phyloP scores from a whole-genome alignment of 2,888 invertebrate genomes.

The Hesperia comma region DNA sequence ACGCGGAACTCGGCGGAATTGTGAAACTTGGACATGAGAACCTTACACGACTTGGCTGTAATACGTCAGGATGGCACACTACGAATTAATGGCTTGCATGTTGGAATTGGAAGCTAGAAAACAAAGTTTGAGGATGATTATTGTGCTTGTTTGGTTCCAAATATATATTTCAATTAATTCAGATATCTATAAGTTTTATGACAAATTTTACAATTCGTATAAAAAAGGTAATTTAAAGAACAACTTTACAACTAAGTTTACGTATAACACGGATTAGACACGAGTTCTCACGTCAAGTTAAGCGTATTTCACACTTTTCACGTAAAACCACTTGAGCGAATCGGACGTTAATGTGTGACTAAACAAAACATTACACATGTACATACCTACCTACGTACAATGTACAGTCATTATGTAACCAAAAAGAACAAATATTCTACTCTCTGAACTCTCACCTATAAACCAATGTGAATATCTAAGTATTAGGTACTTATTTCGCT shows the following conservation, averaged over 20 bases:
- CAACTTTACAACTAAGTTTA: not conserved
- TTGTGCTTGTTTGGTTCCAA: too few species aligned
- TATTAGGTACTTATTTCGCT: too few species aligned
- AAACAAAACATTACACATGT: not conserved
- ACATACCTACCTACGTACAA: too few species aligned
- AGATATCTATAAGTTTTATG: too few species aligned
- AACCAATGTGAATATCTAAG: too few species aligned
- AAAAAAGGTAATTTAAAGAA: not conserved
- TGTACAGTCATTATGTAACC: not conserved
- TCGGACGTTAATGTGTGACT: constrained; percentile 1
- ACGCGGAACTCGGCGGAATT: constrained; percentile 34
- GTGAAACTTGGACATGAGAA: constrained; percentile 47
- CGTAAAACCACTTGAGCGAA: constrained; percentile 15
- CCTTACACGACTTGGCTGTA: constrained; percentile 53
- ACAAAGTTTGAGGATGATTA: too few species aligned
- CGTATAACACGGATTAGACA: constrained; percentile 16
- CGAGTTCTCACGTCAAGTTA: constrained; percentile 19
- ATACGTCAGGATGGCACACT: constrained; percentile 1
- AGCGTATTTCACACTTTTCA: constrained; percentile 29
- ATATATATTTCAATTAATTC: too few species aligned
- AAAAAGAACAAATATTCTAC: not conserved
- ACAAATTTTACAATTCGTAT: too few species aligned
- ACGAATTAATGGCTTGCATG: not conserved
- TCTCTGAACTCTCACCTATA: not conserved
- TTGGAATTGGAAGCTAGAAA: not conserved